phyloP scores from a whole-genome alignment of 2,888 invertebrate genomes.

The Agrotis segetum region DNA sequence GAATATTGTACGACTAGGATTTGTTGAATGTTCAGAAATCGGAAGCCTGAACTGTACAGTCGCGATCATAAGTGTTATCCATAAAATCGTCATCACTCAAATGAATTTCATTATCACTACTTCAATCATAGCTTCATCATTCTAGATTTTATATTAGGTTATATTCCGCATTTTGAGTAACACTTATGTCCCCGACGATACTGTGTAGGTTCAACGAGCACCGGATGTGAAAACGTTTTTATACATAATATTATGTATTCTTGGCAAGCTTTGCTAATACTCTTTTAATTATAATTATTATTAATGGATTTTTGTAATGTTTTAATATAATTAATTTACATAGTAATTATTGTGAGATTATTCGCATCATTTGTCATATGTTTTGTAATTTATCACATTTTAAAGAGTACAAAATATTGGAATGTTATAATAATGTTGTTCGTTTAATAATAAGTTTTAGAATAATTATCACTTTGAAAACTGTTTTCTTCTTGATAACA shows the following conservation, averaged over 20 bases:
- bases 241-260: slow-evolving; percentile 81
- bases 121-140: slow-evolving; percentile 16
- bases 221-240: slow-evolving; percentile 77
- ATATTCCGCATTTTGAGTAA: slow-evolving; percentile 28
- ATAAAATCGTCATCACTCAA: slow-evolving; percentile 38
- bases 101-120: slow-evolving; percentile 41
- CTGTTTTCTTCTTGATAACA: slow-evolving; percentile 84
- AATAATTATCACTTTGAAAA: slow-evolving; percentile 87
- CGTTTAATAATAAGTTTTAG: slow-evolving; percentile 88
- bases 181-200: slow-evolving; percentile 64
- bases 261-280: slow-evolving; percentile 85
- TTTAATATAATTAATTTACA: slow-evolving; percentile 90
- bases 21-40: slow-evolving; percentile 53
- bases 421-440: slow-evolving; percentile 90
- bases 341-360: slow-evolving; percentile 88
- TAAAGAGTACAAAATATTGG: slow-evolving; percentile 91
- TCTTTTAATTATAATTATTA: slow-evolving; percentile 87
- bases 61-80: slow-evolving; percentile 52
- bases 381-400: slow-evolving; percentile 91
- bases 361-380: slow-evolving; percentile 82
- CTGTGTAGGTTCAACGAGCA: slow-evolving; percentile 52
- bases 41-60: slow-evolving; percentile 38
- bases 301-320: slow-evolving; percentile 89
- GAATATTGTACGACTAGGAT: slow-evolving; percentile 58
- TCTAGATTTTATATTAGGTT: slow-evolving; percentile 45